phyloP scores from a whole-genome alignment of 1,140 invertebrate genomes.

The Monomorium pharaonis region DNA sequence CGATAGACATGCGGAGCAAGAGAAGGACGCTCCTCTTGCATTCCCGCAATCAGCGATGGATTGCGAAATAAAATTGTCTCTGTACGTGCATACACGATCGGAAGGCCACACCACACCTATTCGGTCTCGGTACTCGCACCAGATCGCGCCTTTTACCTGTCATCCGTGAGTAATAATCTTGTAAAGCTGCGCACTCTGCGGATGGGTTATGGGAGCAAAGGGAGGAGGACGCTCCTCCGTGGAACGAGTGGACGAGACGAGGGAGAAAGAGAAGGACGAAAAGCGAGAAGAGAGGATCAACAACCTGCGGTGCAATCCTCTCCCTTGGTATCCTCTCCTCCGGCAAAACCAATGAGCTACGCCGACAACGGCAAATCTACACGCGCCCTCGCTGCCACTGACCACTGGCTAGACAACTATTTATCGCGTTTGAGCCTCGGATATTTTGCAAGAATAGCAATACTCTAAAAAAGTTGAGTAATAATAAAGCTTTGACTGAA shows the following conservation, averaged over 20 bases:
- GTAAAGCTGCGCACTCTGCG: conserved; percentile 68
- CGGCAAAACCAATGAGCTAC: conserved; percentile 66
- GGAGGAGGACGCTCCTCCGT: conserved; percentile 38
- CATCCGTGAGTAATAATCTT: conserved; percentile 77
- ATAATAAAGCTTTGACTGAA: too few relatives aligned
- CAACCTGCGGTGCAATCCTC: conserved; percentile 76
- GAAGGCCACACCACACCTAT: conserved; percentile 53
- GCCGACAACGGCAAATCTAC: conserved; percentile 71
- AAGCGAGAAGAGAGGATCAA: conserved; percentile 77
- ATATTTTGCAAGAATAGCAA: not conserved
- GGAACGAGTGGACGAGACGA: conserved; percentile 13
- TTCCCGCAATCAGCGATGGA: conserved; percentile 10
- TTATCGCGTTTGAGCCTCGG: not conserved
- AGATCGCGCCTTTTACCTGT: conserved; percentile 72
- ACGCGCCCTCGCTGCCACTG: conserved; percentile 48
- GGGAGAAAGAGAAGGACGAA: conserved; percentile 49
- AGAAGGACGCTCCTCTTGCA: not conserved
- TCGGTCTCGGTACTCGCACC: conserved; percentile 29
- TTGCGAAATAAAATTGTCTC: conserved; percentile 56
- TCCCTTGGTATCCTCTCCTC: conserved; percentile 65
- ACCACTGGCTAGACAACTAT: conserved; percentile 18
- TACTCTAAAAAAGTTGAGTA: not conserved
- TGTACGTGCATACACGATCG: conserved; percentile 17
- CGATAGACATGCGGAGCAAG: not conserved
- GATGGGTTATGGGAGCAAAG: conserved; percentile 66